Base-by-base conservation (phyloP, 2,888 invertebrate genomes). In the Drosophila pseudotalamancana region DNA sequence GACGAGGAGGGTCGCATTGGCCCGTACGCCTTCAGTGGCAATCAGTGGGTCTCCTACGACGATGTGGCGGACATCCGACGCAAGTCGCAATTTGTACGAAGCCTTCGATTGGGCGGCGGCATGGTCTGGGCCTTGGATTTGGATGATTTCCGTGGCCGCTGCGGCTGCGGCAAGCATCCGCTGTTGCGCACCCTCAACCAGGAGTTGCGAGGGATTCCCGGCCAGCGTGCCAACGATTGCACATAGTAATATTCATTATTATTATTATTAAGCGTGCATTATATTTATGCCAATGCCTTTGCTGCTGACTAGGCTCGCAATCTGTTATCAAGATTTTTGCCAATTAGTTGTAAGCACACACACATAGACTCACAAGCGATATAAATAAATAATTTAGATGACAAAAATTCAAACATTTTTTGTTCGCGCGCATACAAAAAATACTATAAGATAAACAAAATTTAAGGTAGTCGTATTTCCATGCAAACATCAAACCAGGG, bases 1-100 rank as follows among this genome's bases (percentile, higher is more conserved):
- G 94, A 94, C 77, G 91, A 93, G 0, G 84, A 93, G 73, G 94
- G 93, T 1, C 90, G 93, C 12, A 94, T 95, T 74, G 96, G 96
- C 1, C 96, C 96, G 0, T 96, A 94, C 88, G 95, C 95, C 0
- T 93, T 94, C 63, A 93, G 92, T 32, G 94, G 94, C 0, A 93
- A 93, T 59, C 96, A 96, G 88, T 97, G 96, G 96, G 95, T 95
- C 0, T 95, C 96, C 0, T 96, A 95, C 88, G 94, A 96, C 83
- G 95, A 95, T 71, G 93, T 94, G 0, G 91, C 91, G 3, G 95
- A 95, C 57, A 93, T 95, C 37, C 92, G 93, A 51, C 91, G 93
- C 49, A 94, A 95, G 77, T 93, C 94, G 0, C 92, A 93, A 45
- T 92, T 94, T 66, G 92, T 94, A 0, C 93, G 93, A 61, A 91